These are phyloP conservation scores for Misgurnus mizolepis DNA, from an alignment of 2,113 vertebrate genomes.

Conservation along the genomic window DNA sequence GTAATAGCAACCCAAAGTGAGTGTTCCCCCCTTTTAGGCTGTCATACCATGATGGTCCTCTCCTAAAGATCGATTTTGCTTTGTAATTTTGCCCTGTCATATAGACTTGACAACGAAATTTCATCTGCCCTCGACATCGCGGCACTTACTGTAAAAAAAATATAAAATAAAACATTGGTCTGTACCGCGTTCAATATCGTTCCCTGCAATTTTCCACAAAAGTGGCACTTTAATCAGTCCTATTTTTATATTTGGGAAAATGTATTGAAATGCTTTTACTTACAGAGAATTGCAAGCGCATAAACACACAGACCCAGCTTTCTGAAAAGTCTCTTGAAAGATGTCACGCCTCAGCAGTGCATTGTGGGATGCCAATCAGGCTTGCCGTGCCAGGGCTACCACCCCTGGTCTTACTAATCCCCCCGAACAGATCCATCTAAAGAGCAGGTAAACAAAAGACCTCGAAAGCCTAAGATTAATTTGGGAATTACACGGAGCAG, in stretches of 20 bases:
- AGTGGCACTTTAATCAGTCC: conserved; percentile 20
- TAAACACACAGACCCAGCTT: conserved; percentile 17
- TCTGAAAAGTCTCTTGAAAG: conserved; percentile 23
- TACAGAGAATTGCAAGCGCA: background rate
- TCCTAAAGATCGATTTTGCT: conserved; percentile 26
- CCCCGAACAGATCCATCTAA: conserved; percentile 15
- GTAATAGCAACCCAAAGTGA: background rate
- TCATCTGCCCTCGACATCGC: background rate
- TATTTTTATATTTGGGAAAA: conserved; percentile 18
- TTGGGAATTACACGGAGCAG: conserved; percentile 22
- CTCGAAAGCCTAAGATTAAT: conserved; percentile 20
- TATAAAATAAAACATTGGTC: background rate
- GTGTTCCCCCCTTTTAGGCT: conserved; percentile 35
- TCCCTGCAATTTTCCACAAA: conserved; percentile 1
- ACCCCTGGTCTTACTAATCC: conserved; percentile 35
- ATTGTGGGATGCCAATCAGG: conserved; percentile 39
- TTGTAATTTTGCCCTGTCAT: conserved; percentile 26
- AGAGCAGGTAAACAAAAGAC: conserved; percentile 39
- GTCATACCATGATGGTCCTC: conserved; percentile 19
- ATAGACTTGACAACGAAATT: conserved; percentile 43
- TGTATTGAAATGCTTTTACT: conserved; percentile 8
- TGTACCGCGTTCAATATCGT: background rate
- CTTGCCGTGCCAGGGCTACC: conserved; percentile 31
- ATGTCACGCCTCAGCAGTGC: conserved; percentile 41
- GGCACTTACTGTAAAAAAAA: conserved; percentile 10